Base-by-base conservation (phyloP, 2,888 invertebrate species). In the Hydriomena furcata region DNA sequence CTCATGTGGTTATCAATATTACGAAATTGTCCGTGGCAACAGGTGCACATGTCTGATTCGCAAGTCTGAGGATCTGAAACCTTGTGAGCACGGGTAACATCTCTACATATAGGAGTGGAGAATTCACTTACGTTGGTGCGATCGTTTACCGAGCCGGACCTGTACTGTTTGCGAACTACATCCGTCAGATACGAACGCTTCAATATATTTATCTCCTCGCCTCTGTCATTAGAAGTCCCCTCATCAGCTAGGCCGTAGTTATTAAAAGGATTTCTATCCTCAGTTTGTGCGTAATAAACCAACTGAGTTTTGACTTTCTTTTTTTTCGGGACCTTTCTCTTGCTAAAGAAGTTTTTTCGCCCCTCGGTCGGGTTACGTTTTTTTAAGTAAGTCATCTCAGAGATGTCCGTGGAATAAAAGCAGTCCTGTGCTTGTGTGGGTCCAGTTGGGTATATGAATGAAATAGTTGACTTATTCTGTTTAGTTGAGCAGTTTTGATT, bases 21-120 rank as follows among this genome's bases (percentile, higher is more conserved):
- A 20, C 79, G 74, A 53, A 79, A 86, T 17, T 59, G 58, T 4
- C 73, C 81, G 17, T 72, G 72, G 55, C 76, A 84, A 57, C 84
- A 82, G 0, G 87, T 84, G 55, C 79, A 84, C 2, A 75, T 46
- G 38, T 86, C 85, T 0, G 82, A 71, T 24, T 76, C 73, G 32
- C 60, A 54, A 12, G 28, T 42, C 13, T 35, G 34, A 1, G 20
- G 8, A n/a, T 17, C 24, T 20, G n/a, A 21, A 11, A 2, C 20
- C 7, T 5, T 24, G 52, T 11, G 40, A 12, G 25, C 7, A 5
- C 35, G 30, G 21, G 10, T 37, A 7, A 37, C 17, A 25, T 61
- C 61, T 53, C 59, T 53, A 31, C 87, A 87, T 8, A 82, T 50
- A 1, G 88, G 88, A 7, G 76, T 67, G 4, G 85, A 81, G 55